phyloP scores from a whole-genome alignment of 2,113 vertebrate species.

The Oxyura jamaicensis region DNA sequence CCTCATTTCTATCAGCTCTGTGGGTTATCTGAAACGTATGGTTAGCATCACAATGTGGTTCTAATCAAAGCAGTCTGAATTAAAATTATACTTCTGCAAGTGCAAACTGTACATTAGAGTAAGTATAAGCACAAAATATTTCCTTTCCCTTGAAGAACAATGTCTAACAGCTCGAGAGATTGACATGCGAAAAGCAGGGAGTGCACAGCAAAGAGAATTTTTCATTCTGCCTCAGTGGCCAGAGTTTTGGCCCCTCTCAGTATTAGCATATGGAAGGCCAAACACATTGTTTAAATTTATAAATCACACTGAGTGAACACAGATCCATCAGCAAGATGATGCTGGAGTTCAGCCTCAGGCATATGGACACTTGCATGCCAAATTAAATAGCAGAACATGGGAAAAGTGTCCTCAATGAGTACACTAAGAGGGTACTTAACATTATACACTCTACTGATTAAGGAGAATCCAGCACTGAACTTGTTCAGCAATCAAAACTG shows the following conservation, averaged over 20 bases:
- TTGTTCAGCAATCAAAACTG: background rate
- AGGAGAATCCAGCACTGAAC: background rate
- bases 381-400: conserved; percentile 12
- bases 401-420: background rate
- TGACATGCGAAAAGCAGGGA: background rate
- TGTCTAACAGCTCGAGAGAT: background rate
- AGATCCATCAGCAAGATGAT: background rate
- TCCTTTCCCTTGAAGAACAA: background rate
- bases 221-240: background rate
- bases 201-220: background rate
- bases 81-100: background rate
- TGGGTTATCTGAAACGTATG: background rate
- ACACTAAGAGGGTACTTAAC: background rate
- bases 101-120: background rate
- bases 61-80: background rate
- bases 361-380: background rate
- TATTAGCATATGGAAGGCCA: background rate
- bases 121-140: background rate
- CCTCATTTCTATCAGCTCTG: background rate
- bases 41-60: background rate
- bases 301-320: background rate
- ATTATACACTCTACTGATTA: background rate
- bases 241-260: background rate
- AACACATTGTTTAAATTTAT: conserved; percentile 12
- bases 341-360: background rate